Evolutionary conservation across 2,888 invertebrate species (phyloP), one percentile per base, ranked within the genome.

Genomic region (Hemithea aestivaria): DNA sequence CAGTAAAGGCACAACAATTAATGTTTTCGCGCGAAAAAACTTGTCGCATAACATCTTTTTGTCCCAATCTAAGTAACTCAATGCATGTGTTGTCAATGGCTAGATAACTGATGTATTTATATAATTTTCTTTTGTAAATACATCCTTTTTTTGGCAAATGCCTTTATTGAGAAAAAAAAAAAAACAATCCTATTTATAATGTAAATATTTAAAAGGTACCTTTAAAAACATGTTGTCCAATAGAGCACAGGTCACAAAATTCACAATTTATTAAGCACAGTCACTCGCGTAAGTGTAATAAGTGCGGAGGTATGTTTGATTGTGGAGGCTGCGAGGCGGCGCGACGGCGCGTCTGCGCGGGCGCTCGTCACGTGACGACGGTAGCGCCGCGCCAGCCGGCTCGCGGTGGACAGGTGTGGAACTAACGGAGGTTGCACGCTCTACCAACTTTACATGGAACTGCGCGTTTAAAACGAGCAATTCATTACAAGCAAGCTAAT

Each of bases 261-360:
- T 49, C 66, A 61, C 53, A 27, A 5, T 6, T 23, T 29, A 36
- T 38, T 30, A 34, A 53, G 45, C 71, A 65, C 59, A 65, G 63
- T 73, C 78, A 84, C 84, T 71, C 82, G 78, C 83, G 65, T 62
- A 57, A 16, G 16, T 16, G 58, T 66, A 66, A 61, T 69, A 62
- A 68, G 67, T 58, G 55, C 57, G 61, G 62, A 59, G 67, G 58
- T 60, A 61, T 61, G 60, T 59, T 56, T 45, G 58, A 62, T 64
- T 66, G 60, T 72, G 78, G 79, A 84, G 84, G 83, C 79, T 83
- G 76, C 80, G 64, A 78, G 81, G 84, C 80, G 63, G 78, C 82
- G 84, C 80, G 63, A 64, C 63, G 56, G 67, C 71, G 72, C 76
- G 76, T 82, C 82, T 83, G 83, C 73, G 74, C 75, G 48, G 58